These are phyloP conservation scores for Plebejus anna DNA, from an alignment of 2,888 invertebrate species.

Conservation along the genomic window DNA sequence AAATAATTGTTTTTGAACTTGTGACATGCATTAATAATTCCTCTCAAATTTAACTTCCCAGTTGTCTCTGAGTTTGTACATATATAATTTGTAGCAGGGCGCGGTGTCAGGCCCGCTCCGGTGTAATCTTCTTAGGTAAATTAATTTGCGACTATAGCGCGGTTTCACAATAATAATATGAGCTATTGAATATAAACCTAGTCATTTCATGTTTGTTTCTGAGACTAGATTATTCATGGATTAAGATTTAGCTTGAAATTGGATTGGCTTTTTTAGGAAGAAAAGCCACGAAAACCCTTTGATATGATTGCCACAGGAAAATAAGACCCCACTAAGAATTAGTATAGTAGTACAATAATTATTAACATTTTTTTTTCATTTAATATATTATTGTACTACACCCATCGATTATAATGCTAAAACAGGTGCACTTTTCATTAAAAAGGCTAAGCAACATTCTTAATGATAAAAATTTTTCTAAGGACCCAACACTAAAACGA, in stretches of 20 bases:
- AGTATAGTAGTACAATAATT: too few relatives aligned
- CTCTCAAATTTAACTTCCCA: constrained; percentile 21
- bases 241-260: not conserved
- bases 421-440: too few relatives aligned
- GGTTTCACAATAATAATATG: constrained; percentile 14
- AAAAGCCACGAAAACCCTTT: too few relatives aligned
- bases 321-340: too few relatives aligned
- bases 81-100: constrained; percentile 12
- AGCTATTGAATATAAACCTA: constrained; percentile 8
- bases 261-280: not conserved
- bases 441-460: not conserved
- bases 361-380: too few relatives aligned
- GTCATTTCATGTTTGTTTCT: not conserved
- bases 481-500: not conserved
- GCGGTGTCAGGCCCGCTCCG: constrained; percentile 26
- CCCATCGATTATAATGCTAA: too few relatives aligned
- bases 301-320: too few relatives aligned
- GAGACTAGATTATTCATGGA: not conserved
- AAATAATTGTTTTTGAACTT: constrained; percentile 27
- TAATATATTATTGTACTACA: too few relatives aligned
- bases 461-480: not conserved
- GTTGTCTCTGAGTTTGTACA: constrained; percentile 25
- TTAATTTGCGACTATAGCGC: constrained; percentile 25
- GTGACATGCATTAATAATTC: constrained; percentile 25
- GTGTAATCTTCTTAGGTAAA: constrained; percentile 31